Evolutionary conservation across 2,797 vertebrate genomes (phyloP), one percentile per base, ranked within the genome.

Genomic region (Diglossa cyanea): DNA sequence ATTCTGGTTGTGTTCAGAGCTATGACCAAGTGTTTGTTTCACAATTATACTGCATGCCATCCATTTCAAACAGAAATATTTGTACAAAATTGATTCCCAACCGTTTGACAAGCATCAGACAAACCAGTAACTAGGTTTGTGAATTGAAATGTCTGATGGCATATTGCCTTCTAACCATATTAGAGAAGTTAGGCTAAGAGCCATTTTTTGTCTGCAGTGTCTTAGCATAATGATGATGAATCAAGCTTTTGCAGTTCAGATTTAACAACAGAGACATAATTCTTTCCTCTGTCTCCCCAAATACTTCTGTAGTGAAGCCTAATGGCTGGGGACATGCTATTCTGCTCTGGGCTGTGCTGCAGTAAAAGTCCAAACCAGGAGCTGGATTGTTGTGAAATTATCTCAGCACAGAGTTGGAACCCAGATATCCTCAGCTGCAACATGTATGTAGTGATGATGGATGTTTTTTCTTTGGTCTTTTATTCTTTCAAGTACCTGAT

Each of bases 61-160:
- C 58, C 51, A 78, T 73, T 93, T 62, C 54, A 88, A 86, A 93
- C 89, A 86, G 75, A 94, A 96, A 89, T 92, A 86, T 86, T 96
- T 95, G 60, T 86, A 65, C 40, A 85, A 7, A 92, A 88, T 70
- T 75, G 31, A 90, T 83, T 94, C 86, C 71, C 78, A 93, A 73
- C 93, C 80, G 55, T 94, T 91, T 95, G 94, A 94, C 86, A 96
- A 74, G 58, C 50, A 55, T 91, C 75, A 90, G 92, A 81, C 87
- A 93, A 94, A 83, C 18, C 51, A 31, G 40, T 94, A 94, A 94
- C 94, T 85, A 83, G 86, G 91, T 93, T 33, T 75, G 51, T 75
- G 65, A 86, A 81, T 78, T 88, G 45, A 84, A 93, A 78, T 75
- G 57, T 48, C 85, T 97, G 58, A 81, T 94, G 91, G 85, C 91